phyloP scores from a whole-genome alignment of 2,888 invertebrate species.

The Drosophila pseudotalamancana region DNA sequence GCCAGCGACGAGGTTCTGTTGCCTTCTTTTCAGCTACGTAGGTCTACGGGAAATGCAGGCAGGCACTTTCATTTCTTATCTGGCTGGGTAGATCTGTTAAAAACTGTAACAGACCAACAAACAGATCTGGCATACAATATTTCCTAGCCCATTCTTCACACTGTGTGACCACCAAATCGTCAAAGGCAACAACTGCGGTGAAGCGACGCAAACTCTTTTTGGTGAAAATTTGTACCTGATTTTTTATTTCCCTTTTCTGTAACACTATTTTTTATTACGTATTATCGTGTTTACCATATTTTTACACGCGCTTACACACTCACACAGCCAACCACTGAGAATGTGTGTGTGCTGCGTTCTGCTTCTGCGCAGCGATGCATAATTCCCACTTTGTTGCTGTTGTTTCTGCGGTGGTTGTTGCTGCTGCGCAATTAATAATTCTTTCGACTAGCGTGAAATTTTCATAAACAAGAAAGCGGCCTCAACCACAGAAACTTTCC shows the following conservation, averaged over 20 bases:
- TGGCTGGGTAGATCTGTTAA: slow-evolving; percentile 61
- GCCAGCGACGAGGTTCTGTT: slow-evolving; percentile 37
- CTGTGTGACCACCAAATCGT: slow-evolving; percentile 79
- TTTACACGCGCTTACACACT: slow-evolving; percentile 75
- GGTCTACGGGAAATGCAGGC: no score
- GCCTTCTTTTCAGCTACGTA: slow-evolving; percentile 23
- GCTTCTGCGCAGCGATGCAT: slow-evolving; percentile 83
- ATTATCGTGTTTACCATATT: slow-evolving; percentile 78
- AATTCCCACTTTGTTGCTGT: slow-evolving; percentile 77
- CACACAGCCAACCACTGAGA: slow-evolving; percentile 11
- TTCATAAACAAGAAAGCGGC: slow-evolving; percentile 62
- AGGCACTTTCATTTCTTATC: slow-evolving; percentile 77
- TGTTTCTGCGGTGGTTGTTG: slow-evolving; percentile 52
- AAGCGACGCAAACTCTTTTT: slow-evolving; percentile 72
- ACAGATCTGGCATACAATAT: slow-evolving; percentile 67
- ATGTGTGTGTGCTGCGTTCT: slow-evolving; percentile 67
- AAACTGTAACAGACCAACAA: slow-evolving; percentile 73
- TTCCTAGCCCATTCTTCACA: slow-evolving; percentile 76
- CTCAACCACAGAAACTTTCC: slow-evolving; percentile 72
- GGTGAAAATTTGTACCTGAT: slow-evolving; percentile 80
- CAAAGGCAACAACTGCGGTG: slow-evolving; percentile 62
- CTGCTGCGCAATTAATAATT: slow-evolving; percentile 77
- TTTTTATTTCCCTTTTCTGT: slow-evolving; percentile 75
- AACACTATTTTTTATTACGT: slow-evolving; percentile 70
- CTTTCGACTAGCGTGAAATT: slow-evolving; percentile 77